Base-by-base conservation (phyloP, 2,797 vertebrate genomes). In the Coccyzus lansbergi region DNA sequence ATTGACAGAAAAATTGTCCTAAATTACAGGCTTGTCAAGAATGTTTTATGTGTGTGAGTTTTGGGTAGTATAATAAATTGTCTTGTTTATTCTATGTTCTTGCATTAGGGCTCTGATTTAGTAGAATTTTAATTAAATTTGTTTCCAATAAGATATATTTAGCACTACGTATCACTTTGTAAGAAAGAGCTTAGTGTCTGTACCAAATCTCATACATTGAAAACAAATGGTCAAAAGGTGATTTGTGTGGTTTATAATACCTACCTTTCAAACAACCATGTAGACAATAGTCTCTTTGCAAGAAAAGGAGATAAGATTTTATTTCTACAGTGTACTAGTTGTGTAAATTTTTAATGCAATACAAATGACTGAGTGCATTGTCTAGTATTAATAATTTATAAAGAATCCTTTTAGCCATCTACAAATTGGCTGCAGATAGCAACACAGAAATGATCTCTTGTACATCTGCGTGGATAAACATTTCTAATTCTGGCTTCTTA, bases 311-410 rank as follows among this genome's bases (percentile, higher is more conserved):
- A 29, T 56, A 75, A 86, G 26, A 51, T 82, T 88, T 93, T 82
- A 6, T 70, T 93, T 82, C 51, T 84, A 53, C 17, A 38, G 9
- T 78, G 42, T 78, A 36, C 25, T 79, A 59, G 29, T 60, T 78
- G 7, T 38, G 22, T 84, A 84, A 94, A 88, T 92, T 82, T 94
- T 95, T 96, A 88, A 94, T 90, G 67, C 14, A 48, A 64, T 74
- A 79, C 55, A 76, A 60, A 78, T 84, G 59, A 72, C 24, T 42
- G 71, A 86, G 65, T 86, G 17, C 28, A 64, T 82, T 86, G 42
- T 82, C 48, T 82, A 31, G 5, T 28, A 48, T 86, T 87, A 93
- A 92, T 82, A 76, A 92, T 90, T 72, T 74, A 87, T 58, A 86
- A 77, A 78, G 64, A 83, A 81, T 52, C 6, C 19, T 59, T 88